Conservation (phyloP, 2,113 vertebrate species). For the Channa maculata region DNA sequence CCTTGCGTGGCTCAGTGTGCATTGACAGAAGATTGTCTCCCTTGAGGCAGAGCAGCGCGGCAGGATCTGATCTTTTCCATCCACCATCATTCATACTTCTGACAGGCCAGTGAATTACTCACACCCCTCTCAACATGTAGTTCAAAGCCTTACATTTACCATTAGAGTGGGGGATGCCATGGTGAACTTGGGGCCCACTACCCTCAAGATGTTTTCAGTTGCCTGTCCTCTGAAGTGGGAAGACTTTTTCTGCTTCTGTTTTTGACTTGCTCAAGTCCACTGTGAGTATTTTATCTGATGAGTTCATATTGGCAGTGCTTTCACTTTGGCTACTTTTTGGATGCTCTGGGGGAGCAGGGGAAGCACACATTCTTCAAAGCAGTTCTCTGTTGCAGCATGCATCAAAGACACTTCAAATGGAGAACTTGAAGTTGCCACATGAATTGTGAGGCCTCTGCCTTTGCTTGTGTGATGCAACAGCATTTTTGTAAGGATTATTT, state of each 20-base stretch:
- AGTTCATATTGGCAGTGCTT: constrained; percentile 3
- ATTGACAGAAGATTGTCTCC: constrained; percentile 36
- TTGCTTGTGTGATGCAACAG: neutral
- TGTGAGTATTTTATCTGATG: constrained; percentile 19
- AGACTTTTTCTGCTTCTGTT: constrained; percentile 55
- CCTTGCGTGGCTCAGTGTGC: constrained; percentile 15
- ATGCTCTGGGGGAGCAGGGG: neutral
- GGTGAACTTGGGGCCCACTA: constrained; percentile 62
- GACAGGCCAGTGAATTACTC: constrained; percentile 69
- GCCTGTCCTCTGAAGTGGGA: constrained; percentile 49
- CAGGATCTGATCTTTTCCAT: constrained; percentile 62
- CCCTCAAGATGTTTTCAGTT: constrained; percentile 71
- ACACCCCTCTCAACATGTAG: constrained; percentile 41
- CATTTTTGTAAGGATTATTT: neutral
- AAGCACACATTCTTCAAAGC: constrained; percentile 7
- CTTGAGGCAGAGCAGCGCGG: constrained; percentile 46
- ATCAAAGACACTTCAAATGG: constrained; percentile 2
- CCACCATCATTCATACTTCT: constrained; percentile 69
- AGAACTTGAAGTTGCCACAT: neutral
- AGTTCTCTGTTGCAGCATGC: neutral
- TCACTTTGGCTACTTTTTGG: constrained; percentile 1
- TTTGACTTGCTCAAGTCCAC: constrained; percentile 22
- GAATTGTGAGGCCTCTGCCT: neutral
- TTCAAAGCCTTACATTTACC: constrained; percentile 70
- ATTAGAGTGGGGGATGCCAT: constrained; percentile 40